Evolutionary conservation across 2,113 vertebrate species (phyloP).

Genomic region (Gymnarchus niloticus): DNA sequence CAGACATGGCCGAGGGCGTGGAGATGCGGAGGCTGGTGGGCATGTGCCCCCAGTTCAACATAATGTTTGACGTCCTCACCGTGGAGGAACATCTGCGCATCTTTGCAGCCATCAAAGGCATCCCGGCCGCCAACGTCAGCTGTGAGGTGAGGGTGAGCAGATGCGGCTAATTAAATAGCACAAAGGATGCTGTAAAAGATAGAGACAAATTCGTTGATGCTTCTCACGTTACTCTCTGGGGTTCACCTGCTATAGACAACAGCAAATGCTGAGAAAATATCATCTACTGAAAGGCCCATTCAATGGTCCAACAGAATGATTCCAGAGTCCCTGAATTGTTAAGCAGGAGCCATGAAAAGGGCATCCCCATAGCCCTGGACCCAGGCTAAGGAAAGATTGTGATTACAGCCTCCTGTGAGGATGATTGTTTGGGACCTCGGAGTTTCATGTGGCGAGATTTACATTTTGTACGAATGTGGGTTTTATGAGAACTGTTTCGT

Average conservation of each 20-base stretch:
- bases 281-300: too few species aligned
- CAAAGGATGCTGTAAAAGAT: too few species aligned
- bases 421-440: too few species aligned
- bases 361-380: background rate
- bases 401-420: background rate
- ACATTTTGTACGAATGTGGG: background rate
- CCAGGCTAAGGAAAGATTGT: background rate
- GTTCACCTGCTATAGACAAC: too few species aligned
- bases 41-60: conserved; percentile 91
- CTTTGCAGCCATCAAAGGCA: conserved; percentile 89
- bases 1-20: conserved; percentile 78
- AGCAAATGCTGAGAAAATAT: too few species aligned
- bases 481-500: background rate
- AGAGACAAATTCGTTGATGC: too few species aligned
- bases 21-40: conserved; percentile 87
- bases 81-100: conserved; percentile 93
- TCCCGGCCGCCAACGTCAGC: conserved; percentile 70
- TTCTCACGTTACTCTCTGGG: too few species aligned
- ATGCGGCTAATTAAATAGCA: too few species aligned
- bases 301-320: too few species aligned
- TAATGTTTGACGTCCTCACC: conserved; percentile 88
- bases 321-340: too few species aligned
- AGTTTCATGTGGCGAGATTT: background rate
- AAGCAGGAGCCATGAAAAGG: too few species aligned
- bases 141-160: conserved; percentile 65